A percentile compares a stretch with the other conserved stretches of the same genome.
phyloP scores from a whole-genome alignment of 1,140 invertebrate genomes.

The Sinella curviseta region DNA sequence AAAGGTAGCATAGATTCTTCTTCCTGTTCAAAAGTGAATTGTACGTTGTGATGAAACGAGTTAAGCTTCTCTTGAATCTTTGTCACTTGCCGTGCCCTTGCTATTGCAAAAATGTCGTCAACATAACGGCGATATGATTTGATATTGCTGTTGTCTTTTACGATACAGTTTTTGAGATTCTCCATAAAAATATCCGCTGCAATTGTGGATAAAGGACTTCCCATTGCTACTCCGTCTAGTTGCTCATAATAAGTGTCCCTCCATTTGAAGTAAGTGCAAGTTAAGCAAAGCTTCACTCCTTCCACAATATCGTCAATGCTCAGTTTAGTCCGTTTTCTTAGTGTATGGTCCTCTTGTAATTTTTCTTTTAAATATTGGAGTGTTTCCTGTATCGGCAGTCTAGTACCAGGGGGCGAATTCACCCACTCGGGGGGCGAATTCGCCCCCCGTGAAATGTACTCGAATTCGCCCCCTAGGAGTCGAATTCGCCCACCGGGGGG shows the following conservation, averaged over 20 bases:
- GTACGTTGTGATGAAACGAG: slow-evolving; percentile 36
- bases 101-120: slow-evolving; percentile 44
- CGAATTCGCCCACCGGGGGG: too few relatives aligned
- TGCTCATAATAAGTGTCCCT: slow-evolving; percentile 36
- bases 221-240: slow-evolving; percentile 42
- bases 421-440: too few relatives aligned
- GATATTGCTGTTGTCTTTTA: not conserved
- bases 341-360: not conserved
- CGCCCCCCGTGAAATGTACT: too few relatives aligned
- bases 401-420: too few relatives aligned
- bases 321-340: not conserved
- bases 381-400: not conserved
- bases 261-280: slow-evolving; percentile 36
- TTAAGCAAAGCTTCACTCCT: slow-evolving; percentile 32
- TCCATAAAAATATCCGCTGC: slow-evolving; percentile 33
- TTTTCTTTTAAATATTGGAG: not conserved
- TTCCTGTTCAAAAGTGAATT: slow-evolving; percentile 48
- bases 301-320: slow-evolving; percentile 31
- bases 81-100: not conserved
- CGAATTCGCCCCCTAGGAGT: too few relatives aligned
- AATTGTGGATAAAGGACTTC: slow-evolving; percentile 32
- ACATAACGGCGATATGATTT: slow-evolving; percentile 42
- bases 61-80: slow-evolving; percentile 25
- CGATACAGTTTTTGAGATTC: slow-evolving; percentile 31
- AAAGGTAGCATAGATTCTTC: slow-evolving; percentile 34